Conservation (phyloP, 2,113 vertebrate species). For the Equus przewalskii region DNA sequence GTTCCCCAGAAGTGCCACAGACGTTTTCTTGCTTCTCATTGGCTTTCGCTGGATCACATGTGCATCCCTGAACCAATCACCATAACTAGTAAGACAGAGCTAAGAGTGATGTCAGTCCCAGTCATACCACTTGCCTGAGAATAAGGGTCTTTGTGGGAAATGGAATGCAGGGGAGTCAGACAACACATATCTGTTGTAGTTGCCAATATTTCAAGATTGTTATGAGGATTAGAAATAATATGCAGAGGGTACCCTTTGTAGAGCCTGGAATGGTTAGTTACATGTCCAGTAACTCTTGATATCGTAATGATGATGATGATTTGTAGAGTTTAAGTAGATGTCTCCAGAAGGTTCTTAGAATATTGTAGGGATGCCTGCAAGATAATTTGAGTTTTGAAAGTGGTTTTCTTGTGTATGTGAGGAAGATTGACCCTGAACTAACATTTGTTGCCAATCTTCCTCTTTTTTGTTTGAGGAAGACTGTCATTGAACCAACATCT, state of each 20-base stretch:
- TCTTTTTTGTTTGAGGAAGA: too few relatives aligned
- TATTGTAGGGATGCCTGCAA: neutral
- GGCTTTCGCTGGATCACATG: neutral
- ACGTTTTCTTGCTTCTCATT: neutral
- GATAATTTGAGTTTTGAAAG: neutral
- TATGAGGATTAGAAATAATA: neutral
- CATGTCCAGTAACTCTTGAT: neutral
- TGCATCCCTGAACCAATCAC: neutral
- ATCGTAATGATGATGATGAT: neutral
- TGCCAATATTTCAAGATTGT: neutral
- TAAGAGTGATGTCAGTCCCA: neutral
- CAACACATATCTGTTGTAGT: neutral
- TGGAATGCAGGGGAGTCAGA: neutral
- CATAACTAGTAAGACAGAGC: neutral
- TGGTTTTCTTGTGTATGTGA: neutral
- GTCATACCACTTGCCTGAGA: neutral
- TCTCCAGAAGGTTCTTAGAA: neutral
- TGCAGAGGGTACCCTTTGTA: neutral
- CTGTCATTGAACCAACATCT: too few relatives aligned
- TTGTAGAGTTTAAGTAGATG: neutral
- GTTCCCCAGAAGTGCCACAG: too few relatives aligned
- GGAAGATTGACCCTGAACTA: too few relatives aligned
- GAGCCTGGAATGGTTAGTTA: neutral
- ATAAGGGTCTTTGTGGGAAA: neutral
- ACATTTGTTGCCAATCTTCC: too few relatives aligned